Conservation (phyloP, 2,113 vertebrate species). For the Ammodytes marinus region DNA sequence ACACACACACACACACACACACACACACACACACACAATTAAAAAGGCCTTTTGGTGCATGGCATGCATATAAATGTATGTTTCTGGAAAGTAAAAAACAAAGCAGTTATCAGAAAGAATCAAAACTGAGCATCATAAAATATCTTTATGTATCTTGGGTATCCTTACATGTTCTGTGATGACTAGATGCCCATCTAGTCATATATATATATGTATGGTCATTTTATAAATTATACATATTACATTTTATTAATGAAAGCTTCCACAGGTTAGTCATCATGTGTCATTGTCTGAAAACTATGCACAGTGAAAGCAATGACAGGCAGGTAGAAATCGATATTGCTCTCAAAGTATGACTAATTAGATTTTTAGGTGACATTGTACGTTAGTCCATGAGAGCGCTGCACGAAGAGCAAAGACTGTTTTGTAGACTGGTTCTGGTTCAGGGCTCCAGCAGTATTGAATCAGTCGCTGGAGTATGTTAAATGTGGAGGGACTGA, state of each 20-base stretch:
- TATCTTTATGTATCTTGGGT: not conserved
- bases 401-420: slow-evolving; percentile 10
- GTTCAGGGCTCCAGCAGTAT: slow-evolving; percentile 24
- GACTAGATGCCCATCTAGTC: not conserved
- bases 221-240: not conserved
- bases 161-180: slow-evolving; percentile 4
- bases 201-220: not conserved
- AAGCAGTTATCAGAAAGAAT: not conserved
- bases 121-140: not conserved
- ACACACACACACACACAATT: not conserved
- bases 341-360: not conserved
- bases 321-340: not conserved
- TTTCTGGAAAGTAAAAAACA: not conserved
- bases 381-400: slow-evolving; percentile 24
- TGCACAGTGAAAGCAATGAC: not conserved
- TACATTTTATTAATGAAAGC: not conserved
- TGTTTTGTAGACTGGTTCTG: slow-evolving; percentile 27
- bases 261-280: not conserved
- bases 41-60: slow-evolving; percentile 1
- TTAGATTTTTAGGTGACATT: slow-evolving; percentile 2
- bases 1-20: too few relatives aligned
- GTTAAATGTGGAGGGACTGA: slow-evolving; percentile 16
- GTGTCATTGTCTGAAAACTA: not conserved
- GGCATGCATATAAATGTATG: not conserved
- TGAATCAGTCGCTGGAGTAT: slow-evolving; percentile 32